Base-by-base conservation (phyloP, 2,113 vertebrate species). In the Antennarius striatus region DNA sequence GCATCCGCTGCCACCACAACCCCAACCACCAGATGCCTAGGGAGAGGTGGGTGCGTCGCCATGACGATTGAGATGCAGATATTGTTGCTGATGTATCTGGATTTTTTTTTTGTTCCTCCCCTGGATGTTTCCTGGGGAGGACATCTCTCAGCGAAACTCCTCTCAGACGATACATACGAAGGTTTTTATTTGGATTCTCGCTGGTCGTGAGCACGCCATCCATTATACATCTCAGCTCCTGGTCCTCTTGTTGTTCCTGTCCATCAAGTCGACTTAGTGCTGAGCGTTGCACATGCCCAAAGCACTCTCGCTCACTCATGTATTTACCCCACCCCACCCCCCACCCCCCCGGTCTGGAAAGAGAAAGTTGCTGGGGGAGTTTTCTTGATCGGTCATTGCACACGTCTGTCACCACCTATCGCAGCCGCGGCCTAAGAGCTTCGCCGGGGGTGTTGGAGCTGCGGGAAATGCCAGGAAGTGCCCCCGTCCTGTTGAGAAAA, bases 21-120 rank as follows among this genome's bases (percentile, higher is more conserved):
- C 97, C 98, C 51, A 98, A 95, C 93, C 96, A 99, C 92, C 98
- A 99, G 93, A 95, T 97, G 93, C 97, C 98, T 88, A 93, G 95
- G 92, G 97, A 99, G 92, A 98, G 98, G 98, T 99, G 91, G 80
- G 88, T 88, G 58, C 56, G 47, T 32, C 52, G 0, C 47, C 43
- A 58, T 45, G 48, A 28, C 53, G 65, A 75, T 57, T 43, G 59
- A 63, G 3, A 10, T 49, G 5, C 2, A 42, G 11, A 55, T 30
- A 60, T 29, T 55, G 9, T 10, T 11, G 2, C 30, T 29, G 22
- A 59, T 11, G 9, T 5, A 43, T 43, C 42, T 11, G 11, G 51
- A 50, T 70, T 64, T 40, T 56, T 53, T 11, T 63, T 45, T 71
- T 32, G 47, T 3, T 36, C 2, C 2, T 22, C 22, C 22, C 22